Evolutionary conservation across 2,797 vertebrate species (phyloP).

Genomic region (Smutsia temminckii): DNA sequence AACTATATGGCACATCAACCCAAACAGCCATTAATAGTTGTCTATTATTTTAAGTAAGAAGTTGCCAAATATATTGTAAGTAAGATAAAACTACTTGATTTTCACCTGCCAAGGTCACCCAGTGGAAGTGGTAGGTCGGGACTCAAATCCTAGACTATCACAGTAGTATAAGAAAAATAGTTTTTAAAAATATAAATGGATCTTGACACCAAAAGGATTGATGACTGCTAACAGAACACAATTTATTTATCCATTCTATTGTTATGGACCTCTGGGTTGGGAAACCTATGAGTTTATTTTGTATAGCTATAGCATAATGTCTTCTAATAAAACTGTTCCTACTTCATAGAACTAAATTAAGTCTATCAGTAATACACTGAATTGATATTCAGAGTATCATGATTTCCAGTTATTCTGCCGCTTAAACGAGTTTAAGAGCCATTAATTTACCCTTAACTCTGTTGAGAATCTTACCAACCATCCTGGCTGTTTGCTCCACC

Average conservation of each 20-base stretch:
- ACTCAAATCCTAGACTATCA: not conserved
- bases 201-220: not conserved
- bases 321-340: not conserved
- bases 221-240: not conserved
- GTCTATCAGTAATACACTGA: not conserved
- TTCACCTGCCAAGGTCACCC: not conserved
- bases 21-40: not conserved
- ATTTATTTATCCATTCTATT: not conserved
- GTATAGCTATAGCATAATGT: not conserved
- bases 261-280: not conserved
- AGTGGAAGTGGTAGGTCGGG: not conserved
- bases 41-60: constrained; percentile 24
- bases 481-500: not conserved
- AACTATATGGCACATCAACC: constrained; percentile 2
- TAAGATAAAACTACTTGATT: constrained; percentile 1
- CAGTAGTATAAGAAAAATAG: not conserved
- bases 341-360: not conserved
- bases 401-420: constrained; percentile 15
- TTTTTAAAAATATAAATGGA: not conserved
- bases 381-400: not conserved
- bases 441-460: not conserved
- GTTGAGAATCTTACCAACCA: not conserved
- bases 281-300: constrained; percentile 40
- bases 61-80: not conserved
- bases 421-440: constrained; percentile 30